These are phyloP conservation scores for Belgica antarctica DNA, from an alignment of 2,888 invertebrate genomes.

Conservation along the genomic window DNA sequence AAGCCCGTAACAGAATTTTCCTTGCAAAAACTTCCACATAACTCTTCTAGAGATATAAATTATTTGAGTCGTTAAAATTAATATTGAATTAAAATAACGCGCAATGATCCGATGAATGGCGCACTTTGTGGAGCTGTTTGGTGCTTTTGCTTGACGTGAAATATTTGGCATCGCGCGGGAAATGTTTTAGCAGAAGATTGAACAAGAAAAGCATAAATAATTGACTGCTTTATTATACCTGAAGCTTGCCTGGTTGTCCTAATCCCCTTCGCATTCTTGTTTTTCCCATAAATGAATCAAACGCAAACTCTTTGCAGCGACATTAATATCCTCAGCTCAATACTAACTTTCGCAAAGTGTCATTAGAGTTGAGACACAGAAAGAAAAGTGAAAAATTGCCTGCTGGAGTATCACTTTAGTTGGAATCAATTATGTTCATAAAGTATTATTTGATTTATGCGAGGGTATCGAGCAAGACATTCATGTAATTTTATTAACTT, in stretches of 20 bases:
- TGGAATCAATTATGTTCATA: conserved; percentile 38
- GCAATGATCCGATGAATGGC: conserved; percentile 26
- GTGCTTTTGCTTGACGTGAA: conserved; percentile 15
- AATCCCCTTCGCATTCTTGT: neutral
- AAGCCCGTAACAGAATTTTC: conserved; percentile 4
- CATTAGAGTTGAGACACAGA: conserved; percentile 37
- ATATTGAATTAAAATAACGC: conserved; percentile 40
- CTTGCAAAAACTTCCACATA: neutral
- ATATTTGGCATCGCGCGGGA: conserved; percentile 5
- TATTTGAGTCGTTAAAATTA: conserved; percentile 38
- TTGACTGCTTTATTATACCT: conserved; percentile 14
- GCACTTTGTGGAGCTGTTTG: neutral
- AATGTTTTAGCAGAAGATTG: conserved; percentile 16
- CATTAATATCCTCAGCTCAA: conserved; percentile 28
- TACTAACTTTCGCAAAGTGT: conserved; percentile 24
- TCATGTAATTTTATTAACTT: conserved; percentile 44
- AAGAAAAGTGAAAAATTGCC: no score
- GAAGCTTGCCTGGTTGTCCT: neutral
- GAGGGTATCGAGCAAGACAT: conserved; percentile 38
- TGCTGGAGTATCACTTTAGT: conserved; percentile 27
- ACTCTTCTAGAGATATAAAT: conserved; percentile 17
- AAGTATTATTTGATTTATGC: conserved; percentile 39
- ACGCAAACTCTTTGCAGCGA: neutral
- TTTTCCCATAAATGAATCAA: conserved; percentile 40
- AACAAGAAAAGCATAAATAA: conserved; percentile 33